These are phyloP conservation scores for Diadromus collaris DNA, from an alignment of 2,888 invertebrate species.

Conservation along the genomic window DNA sequence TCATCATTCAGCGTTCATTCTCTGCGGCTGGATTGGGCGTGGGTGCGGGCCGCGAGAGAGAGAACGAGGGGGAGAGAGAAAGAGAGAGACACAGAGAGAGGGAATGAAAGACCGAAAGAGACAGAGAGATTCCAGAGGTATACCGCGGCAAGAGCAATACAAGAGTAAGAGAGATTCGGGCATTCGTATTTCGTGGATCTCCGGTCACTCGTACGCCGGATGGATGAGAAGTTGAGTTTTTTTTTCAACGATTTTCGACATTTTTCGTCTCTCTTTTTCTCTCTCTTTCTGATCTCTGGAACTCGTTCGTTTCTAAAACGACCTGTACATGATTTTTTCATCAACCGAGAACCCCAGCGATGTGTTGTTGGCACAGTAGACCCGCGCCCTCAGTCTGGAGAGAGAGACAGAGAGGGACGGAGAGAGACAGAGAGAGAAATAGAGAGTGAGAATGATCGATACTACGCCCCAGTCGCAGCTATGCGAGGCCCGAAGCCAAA, in stretches of 20 bases:
- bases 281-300: not conserved
- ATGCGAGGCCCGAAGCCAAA: slow-evolving; percentile 73
- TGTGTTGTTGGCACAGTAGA: slow-evolving; percentile 51
- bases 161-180: slow-evolving; percentile 26
- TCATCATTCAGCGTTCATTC: slow-evolving; percentile 72
- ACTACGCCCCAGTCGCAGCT: slow-evolving; percentile 58
- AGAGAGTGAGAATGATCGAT: slow-evolving; percentile 69
- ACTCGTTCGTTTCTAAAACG: slow-evolving; percentile 42
- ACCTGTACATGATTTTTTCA: slow-evolving; percentile 59
- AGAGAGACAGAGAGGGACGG: slow-evolving; percentile 22
- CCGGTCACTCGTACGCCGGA: slow-evolving; percentile 55
- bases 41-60: slow-evolving; percentile 62
- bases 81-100: slow-evolving; percentile 34
- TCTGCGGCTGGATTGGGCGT: slow-evolving; percentile 65
- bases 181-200: slow-evolving; percentile 59
- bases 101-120: no score
- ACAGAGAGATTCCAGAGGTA: slow-evolving; percentile 43
- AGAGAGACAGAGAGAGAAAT: slow-evolving; percentile 38
- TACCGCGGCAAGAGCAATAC: slow-evolving; percentile 56
- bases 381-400: slow-evolving; percentile 3
- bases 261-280: slow-evolving; percentile 2
- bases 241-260: slow-evolving; percentile 32
- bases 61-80: slow-evolving; percentile 13
- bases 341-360: slow-evolving; percentile 46
- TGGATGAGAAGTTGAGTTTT: slow-evolving; percentile 52